Conservation (phyloP, 2,888 invertebrate species). For the Meganola albula region DNA sequence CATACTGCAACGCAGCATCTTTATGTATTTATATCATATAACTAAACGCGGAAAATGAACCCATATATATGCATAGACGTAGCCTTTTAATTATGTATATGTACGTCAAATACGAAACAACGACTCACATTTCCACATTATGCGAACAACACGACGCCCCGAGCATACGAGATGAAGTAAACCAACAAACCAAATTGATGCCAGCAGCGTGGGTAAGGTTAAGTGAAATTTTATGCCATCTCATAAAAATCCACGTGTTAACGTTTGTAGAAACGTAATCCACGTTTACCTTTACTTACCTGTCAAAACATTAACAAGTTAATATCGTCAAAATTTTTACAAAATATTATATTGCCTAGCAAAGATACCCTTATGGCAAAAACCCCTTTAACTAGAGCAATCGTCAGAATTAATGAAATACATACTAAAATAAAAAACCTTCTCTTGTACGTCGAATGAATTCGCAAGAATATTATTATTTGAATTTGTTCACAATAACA, state of each 20-base stretch:
- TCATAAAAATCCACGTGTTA: conserved; percentile 54
- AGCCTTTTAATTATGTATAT: conserved; percentile 31
- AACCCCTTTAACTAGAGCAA: too few species aligned
- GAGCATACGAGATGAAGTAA: conserved; percentile 49
- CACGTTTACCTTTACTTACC: too few species aligned
- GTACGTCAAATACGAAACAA: conserved; percentile 43
- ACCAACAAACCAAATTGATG: conserved; percentile 50
- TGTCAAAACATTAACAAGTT: too few species aligned
- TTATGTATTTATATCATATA: conserved; percentile 16
- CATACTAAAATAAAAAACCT: too few species aligned
- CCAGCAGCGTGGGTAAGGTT: conserved; percentile 41
- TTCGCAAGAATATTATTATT: too few species aligned
- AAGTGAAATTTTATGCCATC: conserved; percentile 62
- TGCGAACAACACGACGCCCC: conserved; percentile 37
- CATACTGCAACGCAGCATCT: too few species aligned
- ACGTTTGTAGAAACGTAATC: conserved; percentile 17
- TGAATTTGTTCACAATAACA: too few species aligned
- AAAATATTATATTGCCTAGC: too few species aligned
- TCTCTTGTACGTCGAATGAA: too few species aligned
- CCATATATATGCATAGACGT: conserved; percentile 13
- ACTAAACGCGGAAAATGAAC: conserved; percentile 14
- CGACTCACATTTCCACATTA: conserved; percentile 44
- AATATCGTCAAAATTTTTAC: too few species aligned
- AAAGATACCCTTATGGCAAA: too few species aligned
- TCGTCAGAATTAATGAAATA: too few species aligned